These are phyloP conservation scores for Lophius americanus DNA, from an alignment of 2,797 vertebrate genomes.

Conservation along the genomic window DNA sequence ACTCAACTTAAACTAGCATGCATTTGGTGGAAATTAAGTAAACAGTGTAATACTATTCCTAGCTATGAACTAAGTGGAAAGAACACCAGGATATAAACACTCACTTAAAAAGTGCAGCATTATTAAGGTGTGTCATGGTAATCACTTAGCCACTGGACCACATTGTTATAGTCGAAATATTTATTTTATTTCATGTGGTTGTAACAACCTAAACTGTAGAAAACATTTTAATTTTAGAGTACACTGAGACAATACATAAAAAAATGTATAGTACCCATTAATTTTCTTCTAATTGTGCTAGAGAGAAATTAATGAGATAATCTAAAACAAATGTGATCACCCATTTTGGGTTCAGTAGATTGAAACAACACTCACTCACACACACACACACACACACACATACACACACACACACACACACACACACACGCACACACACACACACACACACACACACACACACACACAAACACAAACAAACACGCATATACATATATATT, in stretches of 20 bases:
- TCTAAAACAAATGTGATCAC: conserved; percentile 29
- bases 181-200: conserved; percentile 30
- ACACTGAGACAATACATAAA: conserved; percentile 22
- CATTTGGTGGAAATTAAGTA: conserved; percentile 15
- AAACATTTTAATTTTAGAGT: conserved; percentile 37
- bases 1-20: conserved; percentile 25
- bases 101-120: neutral
- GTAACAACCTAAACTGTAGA: too few relatives aligned
- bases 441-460: neutral
- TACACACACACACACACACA: conserved; percentile 5
- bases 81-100: neutral
- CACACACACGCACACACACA: neutral
- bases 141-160: conserved; percentile 8
- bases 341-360: conserved; percentile 21
- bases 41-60: conserved; percentile 5
- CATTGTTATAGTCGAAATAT: conserved; percentile 16
- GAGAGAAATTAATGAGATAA: conserved; percentile 34
- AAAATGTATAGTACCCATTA: conserved; percentile 9
- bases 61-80: conserved; percentile 1
- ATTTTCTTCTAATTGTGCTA: conserved; percentile 20
- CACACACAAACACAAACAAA: conserved; percentile 6
- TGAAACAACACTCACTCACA: neutral
- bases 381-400: neutral
- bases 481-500: neutral
- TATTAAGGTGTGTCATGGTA: conserved; percentile 6